Conservation (phyloP, 2,113 vertebrate genomes). For the Mustela lutreola region DNA sequence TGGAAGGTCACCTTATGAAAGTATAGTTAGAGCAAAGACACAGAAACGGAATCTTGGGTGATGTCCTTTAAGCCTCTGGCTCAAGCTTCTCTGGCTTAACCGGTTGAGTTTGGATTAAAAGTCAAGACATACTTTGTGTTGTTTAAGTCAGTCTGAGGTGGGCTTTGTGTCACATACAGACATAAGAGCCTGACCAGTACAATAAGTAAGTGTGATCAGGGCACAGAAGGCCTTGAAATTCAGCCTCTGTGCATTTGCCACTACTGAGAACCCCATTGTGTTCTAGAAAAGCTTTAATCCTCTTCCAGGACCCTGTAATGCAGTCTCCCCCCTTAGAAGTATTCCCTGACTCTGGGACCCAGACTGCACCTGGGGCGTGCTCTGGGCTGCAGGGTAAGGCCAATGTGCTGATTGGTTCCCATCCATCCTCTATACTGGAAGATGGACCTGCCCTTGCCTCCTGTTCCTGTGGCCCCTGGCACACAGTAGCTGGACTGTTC, state of each 20-base stretch:
- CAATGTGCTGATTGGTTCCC: not conserved
- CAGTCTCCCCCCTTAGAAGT: not conserved
- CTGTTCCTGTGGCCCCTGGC: not conserved
- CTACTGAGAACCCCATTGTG: not conserved
- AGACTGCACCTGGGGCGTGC: fast-evolving
- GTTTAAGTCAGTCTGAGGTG: not conserved
- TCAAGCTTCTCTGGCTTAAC: not conserved
- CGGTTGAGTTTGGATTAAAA: not conserved
- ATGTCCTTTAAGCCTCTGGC: not conserved
- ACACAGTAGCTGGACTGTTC: not conserved
- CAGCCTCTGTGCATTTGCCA: not conserved
- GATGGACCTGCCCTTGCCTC: not conserved
- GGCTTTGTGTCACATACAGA: not conserved
- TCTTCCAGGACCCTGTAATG: not conserved
- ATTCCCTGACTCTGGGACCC: not conserved
- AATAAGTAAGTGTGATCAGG: not conserved
- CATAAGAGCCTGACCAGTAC: not conserved
- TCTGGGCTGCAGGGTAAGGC: not conserved
- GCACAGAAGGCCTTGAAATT: not conserved
- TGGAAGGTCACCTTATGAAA: not conserved
- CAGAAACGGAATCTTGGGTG: not conserved
- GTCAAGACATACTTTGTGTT: not conserved
- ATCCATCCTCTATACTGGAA: not conserved
- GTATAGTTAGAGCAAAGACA: not conserved
- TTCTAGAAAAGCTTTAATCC: not conserved